Percentiles rank a stretch among this genome's conserved stretches.
phyloP scores from a whole-genome alignment of 2,113 vertebrate genomes.

The Grantiella picta region DNA sequence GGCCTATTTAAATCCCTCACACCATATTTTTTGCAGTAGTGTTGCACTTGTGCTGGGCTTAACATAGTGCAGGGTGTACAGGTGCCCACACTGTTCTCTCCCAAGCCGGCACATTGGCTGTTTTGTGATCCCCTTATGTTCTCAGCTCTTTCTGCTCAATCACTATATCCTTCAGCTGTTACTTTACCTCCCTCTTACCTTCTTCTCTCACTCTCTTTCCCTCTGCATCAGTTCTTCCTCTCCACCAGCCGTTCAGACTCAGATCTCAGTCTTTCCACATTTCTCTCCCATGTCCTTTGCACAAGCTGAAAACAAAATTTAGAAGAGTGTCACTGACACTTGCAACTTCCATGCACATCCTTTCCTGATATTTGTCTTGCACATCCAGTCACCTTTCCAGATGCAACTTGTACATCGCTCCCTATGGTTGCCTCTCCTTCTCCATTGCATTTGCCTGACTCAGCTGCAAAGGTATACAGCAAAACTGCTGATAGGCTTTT shows the following conservation, averaged over 20 bases:
- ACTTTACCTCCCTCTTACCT: background rate
- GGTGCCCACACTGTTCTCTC: background rate
- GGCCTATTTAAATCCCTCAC: background rate
- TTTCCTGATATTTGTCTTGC: background rate
- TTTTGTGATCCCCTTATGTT: background rate
- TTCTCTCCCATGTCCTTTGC: background rate
- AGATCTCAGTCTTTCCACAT: background rate
- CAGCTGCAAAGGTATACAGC: background rate
- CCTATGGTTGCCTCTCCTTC: background rate
- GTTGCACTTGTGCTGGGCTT: rapidly evolving
- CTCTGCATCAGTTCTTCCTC: background rate
- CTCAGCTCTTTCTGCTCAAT: background rate
- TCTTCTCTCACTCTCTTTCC: background rate
- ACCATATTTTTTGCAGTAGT: background rate
- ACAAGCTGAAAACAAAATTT: background rate
- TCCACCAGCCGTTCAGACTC: background rate
- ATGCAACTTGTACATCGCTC: background rate
- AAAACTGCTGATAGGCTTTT: background rate
- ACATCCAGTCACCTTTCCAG: background rate
- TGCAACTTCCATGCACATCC: background rate
- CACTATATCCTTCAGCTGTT: background rate
- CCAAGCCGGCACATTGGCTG: rapidly evolving
- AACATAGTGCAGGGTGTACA: background rate
- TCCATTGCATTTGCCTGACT: background rate
- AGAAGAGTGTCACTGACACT: rapidly evolving